Percentiles rank a stretch among this genome's conserved stretches.
Conservation (phyloP, 2,888 invertebrate species). For the Caenorhabditis doughertyi region DNA sequence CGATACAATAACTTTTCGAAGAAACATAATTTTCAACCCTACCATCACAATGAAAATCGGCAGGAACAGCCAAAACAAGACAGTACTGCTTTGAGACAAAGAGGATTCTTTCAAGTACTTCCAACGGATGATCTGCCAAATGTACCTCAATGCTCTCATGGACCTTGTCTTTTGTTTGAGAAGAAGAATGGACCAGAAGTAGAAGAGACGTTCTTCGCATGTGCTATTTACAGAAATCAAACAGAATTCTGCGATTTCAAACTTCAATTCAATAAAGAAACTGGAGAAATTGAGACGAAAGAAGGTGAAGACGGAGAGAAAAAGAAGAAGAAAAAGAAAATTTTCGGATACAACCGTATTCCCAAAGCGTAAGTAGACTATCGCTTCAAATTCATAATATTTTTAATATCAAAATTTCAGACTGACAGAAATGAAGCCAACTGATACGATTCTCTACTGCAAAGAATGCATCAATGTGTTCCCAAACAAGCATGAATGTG, state of each 20-base stretch:
- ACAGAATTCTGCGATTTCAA: conserved; percentile 55
- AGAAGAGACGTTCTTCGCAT: conserved; percentile 69
- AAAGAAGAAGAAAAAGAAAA: conserved; percentile 50
- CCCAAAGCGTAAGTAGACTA: conserved; percentile 70
- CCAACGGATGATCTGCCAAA: conserved; percentile 60
- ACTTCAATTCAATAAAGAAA: conserved; percentile 37
- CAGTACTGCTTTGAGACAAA: conserved; percentile 51
- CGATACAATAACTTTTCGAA: conserved; percentile 40
- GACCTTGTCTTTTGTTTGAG: conserved; percentile 78
- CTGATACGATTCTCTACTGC: conserved; percentile 68
- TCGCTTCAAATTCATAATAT: neutral
- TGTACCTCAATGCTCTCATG: conserved; percentile 72
- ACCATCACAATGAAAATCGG: conserved; percentile 19
- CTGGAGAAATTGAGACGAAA: conserved; percentile 45
- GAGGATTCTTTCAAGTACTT: conserved; percentile 68
- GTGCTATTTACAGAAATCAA: conserved; percentile 75
- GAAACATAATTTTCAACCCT: neutral
- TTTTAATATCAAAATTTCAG: conserved; percentile 37
- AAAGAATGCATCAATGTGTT: conserved; percentile 71
- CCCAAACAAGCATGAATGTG: conserved; percentile 70
- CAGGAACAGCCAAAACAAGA: conserved; percentile 22
- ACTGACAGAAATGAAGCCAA: conserved; percentile 63
- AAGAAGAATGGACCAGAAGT: conserved; percentile 64
- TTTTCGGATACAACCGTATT: conserved; percentile 62
- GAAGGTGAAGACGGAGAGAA: conserved; percentile 32